phyloP scores from a whole-genome alignment of 2,888 invertebrate species.

The Drosophila merina region DNA sequence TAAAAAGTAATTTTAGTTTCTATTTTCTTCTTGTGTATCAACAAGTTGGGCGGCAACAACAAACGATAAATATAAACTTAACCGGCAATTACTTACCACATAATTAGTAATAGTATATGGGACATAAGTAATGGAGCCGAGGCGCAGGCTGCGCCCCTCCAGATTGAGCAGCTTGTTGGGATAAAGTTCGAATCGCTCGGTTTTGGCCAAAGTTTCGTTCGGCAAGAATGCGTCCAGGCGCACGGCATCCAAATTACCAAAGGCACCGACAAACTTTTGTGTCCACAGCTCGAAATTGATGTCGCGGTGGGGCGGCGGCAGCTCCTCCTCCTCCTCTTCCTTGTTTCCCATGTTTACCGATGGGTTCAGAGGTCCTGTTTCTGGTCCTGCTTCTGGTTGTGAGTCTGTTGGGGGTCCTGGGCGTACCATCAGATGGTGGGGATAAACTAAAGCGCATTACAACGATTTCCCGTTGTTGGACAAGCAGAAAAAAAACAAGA shows the following conservation, averaged over 20 bases:
- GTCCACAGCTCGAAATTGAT: constrained; percentile 83
- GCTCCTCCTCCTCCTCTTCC: constrained; percentile 12
- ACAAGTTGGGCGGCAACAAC: constrained; percentile 44
- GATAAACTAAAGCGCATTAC: constrained; percentile 79
- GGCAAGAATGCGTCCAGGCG: constrained; percentile 80
- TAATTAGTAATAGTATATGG: constrained; percentile 82
- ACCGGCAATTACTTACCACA: constrained; percentile 82
- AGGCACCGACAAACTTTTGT: constrained; percentile 82
- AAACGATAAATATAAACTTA: constrained; percentile 79
- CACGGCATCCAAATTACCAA: constrained; percentile 80
- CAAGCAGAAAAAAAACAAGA: constrained; percentile 40
- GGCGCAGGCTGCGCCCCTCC: constrained; percentile 75
- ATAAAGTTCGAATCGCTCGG: constrained; percentile 78
- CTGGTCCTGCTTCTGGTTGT: constrained; percentile 26
- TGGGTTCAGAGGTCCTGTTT: constrained; percentile 18
- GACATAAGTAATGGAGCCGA: constrained; percentile 82
- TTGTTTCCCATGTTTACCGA: constrained; percentile 34
- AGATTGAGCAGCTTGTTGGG: constrained; percentile 82
- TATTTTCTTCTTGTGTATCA: constrained; percentile 37
- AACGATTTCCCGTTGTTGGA: constrained; percentile 54
- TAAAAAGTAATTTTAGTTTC: no score
- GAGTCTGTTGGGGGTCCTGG: constrained; percentile 49
- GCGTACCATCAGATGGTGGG: constrained; percentile 81
- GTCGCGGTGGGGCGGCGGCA: constrained; percentile 62
- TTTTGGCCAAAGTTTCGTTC: constrained; percentile 78